These are phyloP conservation scores for Ophthalmolycus amberensis DNA, from an alignment of 2,113 vertebrate species.

Conservation along the genomic window DNA sequence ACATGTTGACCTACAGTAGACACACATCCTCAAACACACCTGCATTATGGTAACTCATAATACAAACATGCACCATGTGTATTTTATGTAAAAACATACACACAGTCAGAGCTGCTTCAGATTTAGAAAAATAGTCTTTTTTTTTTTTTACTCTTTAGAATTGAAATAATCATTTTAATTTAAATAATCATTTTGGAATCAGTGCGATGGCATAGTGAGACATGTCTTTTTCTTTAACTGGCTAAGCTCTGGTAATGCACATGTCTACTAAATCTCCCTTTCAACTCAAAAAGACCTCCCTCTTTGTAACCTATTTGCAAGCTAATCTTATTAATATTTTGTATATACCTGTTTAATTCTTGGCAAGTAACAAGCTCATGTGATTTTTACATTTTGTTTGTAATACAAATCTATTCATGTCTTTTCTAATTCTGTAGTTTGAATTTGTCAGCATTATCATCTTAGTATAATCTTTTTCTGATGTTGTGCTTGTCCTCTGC, in stretches of 20 bases:
- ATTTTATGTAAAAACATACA: constrained; percentile 20
- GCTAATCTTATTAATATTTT: constrained; percentile 49
- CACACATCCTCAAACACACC: not conserved
- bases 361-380: constrained; percentile 40
- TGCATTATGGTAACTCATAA: constrained; percentile 47
- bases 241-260: constrained; percentile 43
- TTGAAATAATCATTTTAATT: not conserved
- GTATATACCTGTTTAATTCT: constrained; percentile 27
- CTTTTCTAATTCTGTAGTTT: constrained; percentile 56
- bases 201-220: constrained; percentile 9
- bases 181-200: not conserved
- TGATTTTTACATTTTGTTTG: constrained; percentile 40
- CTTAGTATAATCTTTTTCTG: constrained; percentile 25
- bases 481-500: constrained; percentile 51
- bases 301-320: constrained; percentile 47
- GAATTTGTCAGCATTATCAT: constrained; percentile 50
- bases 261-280: constrained; percentile 55
- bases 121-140: not conserved
- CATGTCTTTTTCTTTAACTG: constrained; percentile 37
- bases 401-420: constrained; percentile 39
- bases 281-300: constrained; percentile 45
- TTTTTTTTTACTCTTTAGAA: not conserved
- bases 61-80: constrained; percentile 22
- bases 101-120: not conserved
- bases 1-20: constrained; percentile 60